Evolutionary conservation across 2,888 invertebrate species (phyloP), one percentile per base, ranked within the genome.

Genomic region (Drosophila algonquin): DNA sequence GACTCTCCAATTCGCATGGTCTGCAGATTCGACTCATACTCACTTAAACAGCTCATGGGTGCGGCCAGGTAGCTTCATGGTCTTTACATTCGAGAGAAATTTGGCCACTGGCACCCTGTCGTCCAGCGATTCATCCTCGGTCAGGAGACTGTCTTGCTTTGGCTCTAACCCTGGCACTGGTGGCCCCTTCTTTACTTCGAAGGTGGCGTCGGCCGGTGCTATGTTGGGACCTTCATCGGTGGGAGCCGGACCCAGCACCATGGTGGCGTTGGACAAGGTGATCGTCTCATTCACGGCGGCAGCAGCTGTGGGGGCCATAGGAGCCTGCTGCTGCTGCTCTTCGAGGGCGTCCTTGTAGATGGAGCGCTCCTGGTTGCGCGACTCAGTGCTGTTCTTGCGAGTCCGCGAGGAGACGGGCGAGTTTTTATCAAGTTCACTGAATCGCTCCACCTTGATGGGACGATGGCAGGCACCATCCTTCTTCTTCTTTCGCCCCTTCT

Each of bases 291-390:
- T 89, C 10, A 18, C 57, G 4, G 1, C 35, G 35, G 12, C 14
- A 12, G 12, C 32, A 35, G 12, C 14, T 24, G 24, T 24, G 24
- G 24, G 4, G 3, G 32, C 32, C 10, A 32, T 1, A 5, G 35
- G 12, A 10, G 35, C 5, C 35, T 2, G 48, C 44, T 12, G 30
- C 50, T 14, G 60, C 16, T 10, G 44, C n/a, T 53, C 32, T 16
- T 46, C 91, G 68, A 92, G 73, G 0, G 93, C 93, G 85, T 93
- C 93, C 77, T 93, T 93, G 70, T 93, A 93, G 9, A 92, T 87
- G 3, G 93, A 93, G 1, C 87, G 81, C 40, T 79, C 69, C 18
- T 40, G 57, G 12, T 53, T 48, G 0, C 62, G 68, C 6, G 63
- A 52, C 24, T 75, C 68, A 1, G 46, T 60, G 68, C 75, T 90